Evolutionary conservation across 2,888 invertebrate genomes (phyloP), one percentile per base, ranked within the genome.

Genomic region (Nemotelus nigrinus): DNA sequence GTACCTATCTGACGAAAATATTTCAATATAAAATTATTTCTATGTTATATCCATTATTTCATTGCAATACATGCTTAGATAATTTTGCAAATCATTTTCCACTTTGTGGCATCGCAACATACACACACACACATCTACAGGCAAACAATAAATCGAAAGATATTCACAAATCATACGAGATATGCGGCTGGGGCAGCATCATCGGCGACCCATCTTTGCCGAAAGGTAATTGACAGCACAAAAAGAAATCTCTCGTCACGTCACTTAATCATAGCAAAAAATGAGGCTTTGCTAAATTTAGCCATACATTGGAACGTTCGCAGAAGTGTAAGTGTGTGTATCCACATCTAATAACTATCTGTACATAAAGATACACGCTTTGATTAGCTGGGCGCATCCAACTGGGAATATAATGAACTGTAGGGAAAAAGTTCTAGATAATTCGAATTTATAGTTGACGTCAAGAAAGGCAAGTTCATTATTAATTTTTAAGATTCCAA

Each of bases 211-310:
- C 25, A 48, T 68, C 41, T 48, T 50, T 50, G 53, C 53, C 41
- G 70, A 70, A 70, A 70, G 70, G 70, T 70, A 70, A 70, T 70
- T 70, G 70, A 70, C 70, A 70, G 70, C 53, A 70, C 70, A 70
- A 70, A 53, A 70, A 70, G 70, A 55, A 41, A 70, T 44, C 53
- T 41, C 70, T 45, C 43, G n/a, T 6, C 67, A n/a, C 25, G 5
- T 5, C 39, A 47, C 70, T 70, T 70, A 50, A n/a, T 55, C 70
- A 70, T 55, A 43, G 70, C 41, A 43, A 70, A 55, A 55, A 67
- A 67, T 25, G 47, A 50, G 41, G 67, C 7, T 47, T 67, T 67
- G 48, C 67, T 67, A 67, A 67, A 67, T 67, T 67, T 67, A 67
- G 8, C 47, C 44, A 10, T 58, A n/a, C 10, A n/a, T 41, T 63